Conservation (phyloP, 1,140 invertebrate species). For the Drosophila gunungcola region DNA sequence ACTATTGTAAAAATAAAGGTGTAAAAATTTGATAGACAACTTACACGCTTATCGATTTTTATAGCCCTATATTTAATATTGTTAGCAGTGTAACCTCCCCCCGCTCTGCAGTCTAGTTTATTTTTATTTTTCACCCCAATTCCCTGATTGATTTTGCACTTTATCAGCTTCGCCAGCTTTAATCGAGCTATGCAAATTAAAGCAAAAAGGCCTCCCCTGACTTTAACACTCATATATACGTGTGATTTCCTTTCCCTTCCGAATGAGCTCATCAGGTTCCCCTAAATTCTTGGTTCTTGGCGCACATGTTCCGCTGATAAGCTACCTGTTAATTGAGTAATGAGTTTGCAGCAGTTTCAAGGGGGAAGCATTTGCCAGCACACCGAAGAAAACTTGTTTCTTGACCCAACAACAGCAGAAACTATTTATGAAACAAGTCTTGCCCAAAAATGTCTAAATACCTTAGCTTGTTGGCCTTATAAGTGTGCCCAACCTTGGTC, state of each 20-base stretch:
- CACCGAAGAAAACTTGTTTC: slow-evolving; percentile 58
- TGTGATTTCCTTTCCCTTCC: slow-evolving; percentile 21
- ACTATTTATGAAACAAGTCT: slow-evolving; percentile 41
- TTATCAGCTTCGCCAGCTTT: slow-evolving; percentile 71
- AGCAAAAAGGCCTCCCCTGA: slow-evolving; percentile 3
- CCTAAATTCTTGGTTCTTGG: slow-evolving; percentile 13
- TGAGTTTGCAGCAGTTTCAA: slow-evolving; percentile 36
- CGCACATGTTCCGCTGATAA: slow-evolving; percentile 56
- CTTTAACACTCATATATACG: slow-evolving; percentile 10
- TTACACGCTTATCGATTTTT: background rate
- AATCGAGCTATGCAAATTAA: slow-evolving; percentile 53
- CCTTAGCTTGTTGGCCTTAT: slow-evolving; percentile 55
- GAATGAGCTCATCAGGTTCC: slow-evolving; percentile 65
- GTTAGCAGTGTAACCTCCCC: slow-evolving; percentile 8
- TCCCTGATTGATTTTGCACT: slow-evolving; percentile 77
- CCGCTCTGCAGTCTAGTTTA: slow-evolving; percentile 44
- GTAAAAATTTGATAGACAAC: background rate
- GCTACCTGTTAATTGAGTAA: slow-evolving; percentile 72
- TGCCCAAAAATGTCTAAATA: slow-evolving; percentile 44
- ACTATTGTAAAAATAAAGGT: no score
- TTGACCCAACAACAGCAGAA: slow-evolving; percentile 13
- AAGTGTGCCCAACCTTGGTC: slow-evolving; percentile 48
- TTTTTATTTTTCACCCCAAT: slow-evolving; percentile 59
- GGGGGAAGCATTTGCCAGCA: slow-evolving; percentile 24
- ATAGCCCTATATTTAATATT: background rate